Conservation (phyloP, 2,888 invertebrate genomes). For the Sipunculus nudus region DNA sequence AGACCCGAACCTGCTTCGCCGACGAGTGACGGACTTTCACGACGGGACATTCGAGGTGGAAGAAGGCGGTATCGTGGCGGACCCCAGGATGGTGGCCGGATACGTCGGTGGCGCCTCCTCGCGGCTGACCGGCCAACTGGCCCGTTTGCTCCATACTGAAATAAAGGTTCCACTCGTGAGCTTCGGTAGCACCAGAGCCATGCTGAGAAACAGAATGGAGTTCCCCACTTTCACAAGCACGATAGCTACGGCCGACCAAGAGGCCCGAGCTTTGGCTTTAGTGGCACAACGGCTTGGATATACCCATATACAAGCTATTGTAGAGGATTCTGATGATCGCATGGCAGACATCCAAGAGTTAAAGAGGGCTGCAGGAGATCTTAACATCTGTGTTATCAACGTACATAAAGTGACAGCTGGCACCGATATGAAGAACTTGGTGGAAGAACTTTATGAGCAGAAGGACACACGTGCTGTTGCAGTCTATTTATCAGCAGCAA, state of each 20-base stretch:
- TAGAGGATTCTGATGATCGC: too few species aligned
- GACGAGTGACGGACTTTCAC: constrained; percentile 11
- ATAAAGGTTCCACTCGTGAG: constrained; percentile 56
- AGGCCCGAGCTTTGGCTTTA: constrained; percentile 53
- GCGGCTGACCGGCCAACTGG: constrained; percentile 50
- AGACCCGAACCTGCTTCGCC: constrained; percentile 30
- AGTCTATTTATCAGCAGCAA: too few species aligned
- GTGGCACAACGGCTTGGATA: too few species aligned
- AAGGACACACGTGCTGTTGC: too few species aligned
- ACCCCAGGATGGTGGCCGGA: not conserved
- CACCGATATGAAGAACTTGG: too few species aligned
- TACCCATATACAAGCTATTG: too few species aligned
- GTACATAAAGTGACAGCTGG: too few species aligned
- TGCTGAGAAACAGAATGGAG: constrained; percentile 43
- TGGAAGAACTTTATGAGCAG: too few species aligned
- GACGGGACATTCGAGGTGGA: not conserved
- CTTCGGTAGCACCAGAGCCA: constrained; percentile 47
- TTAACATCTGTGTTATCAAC: too few species aligned
- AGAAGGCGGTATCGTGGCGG: not conserved
- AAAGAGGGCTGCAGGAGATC: too few species aligned
- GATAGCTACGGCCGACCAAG: constrained; percentile 55
- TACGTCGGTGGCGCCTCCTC: constrained; percentile 50
- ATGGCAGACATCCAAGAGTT: too few species aligned
- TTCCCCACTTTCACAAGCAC: constrained; percentile 57
- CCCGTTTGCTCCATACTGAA: too few species aligned